phyloP scores from a whole-genome alignment of 1,140 invertebrate species.

The Geopemphigus sp. region DNA sequence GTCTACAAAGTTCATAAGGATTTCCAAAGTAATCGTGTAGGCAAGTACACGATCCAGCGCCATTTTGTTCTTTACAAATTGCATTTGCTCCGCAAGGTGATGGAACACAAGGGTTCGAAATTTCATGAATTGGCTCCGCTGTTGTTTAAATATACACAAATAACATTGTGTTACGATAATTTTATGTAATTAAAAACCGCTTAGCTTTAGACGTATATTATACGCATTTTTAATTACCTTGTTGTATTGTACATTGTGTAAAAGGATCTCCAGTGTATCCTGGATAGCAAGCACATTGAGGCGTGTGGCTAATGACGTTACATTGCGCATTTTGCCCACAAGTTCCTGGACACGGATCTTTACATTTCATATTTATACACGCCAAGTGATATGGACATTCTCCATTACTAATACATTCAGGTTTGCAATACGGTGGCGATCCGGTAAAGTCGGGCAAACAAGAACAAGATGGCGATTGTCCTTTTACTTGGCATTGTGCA shows the following conservation, averaged over 20 bases:
- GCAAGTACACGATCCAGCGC: slow-evolving; percentile 61
- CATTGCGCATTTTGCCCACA: slow-evolving; percentile 61
- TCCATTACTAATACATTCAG: slow-evolving; percentile 69
- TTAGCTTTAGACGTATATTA: no score
- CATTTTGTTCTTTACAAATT: slow-evolving; percentile 64
- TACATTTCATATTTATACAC: slow-evolving; percentile 60
- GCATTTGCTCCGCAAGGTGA: slow-evolving; percentile 63
- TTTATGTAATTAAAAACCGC: no score
- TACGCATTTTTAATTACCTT: slow-evolving; percentile 57
- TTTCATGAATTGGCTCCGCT: slow-evolving; percentile 51
- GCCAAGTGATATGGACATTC: slow-evolving; percentile 63
- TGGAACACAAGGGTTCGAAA: slow-evolving; percentile 57
- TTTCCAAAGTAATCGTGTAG: slow-evolving; percentile 56
- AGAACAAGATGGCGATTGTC: slow-evolving; percentile 65
- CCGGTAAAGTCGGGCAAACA: slow-evolving; percentile 64
- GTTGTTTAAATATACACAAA: slow-evolving; percentile 51
- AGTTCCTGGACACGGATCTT: slow-evolving; percentile 59
- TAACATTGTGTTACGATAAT: slow-evolving; percentile 54
- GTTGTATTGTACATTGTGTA: slow-evolving; percentile 58
- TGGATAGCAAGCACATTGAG: slow-evolving; percentile 58
- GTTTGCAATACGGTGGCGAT: slow-evolving; percentile 70
- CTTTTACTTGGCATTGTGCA: slow-evolving; percentile 70
- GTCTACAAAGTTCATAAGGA: slow-evolving; percentile 59
- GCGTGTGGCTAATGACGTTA: slow-evolving; percentile 57
- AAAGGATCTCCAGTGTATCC: slow-evolving; percentile 60